Evolutionary conservation across 2,797 vertebrate genomes (phyloP).

Genomic region (Eutrigla gurnardus): DNA sequence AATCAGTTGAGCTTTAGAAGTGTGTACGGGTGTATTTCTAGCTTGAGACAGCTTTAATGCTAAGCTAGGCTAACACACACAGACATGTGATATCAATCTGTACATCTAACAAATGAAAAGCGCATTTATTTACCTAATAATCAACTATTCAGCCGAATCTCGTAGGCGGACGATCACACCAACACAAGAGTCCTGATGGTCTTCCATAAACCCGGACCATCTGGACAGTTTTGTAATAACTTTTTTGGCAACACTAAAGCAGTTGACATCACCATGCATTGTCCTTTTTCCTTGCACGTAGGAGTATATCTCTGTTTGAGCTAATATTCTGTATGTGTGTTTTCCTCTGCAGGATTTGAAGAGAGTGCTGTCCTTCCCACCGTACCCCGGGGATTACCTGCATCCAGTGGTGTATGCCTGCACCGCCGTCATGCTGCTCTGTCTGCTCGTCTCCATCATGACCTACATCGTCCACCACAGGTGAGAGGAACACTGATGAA

Average conservation of each 20-base stretch:
- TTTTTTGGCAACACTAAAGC: background rate
- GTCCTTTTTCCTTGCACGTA: background rate
- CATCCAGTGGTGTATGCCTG: slow-evolving; percentile 98
- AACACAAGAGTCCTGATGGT: background rate
- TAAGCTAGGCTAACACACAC: background rate
- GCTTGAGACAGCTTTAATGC: background rate
- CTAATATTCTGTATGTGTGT: slow-evolving; percentile 5
- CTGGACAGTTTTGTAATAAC: background rate
- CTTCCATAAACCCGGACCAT: background rate
- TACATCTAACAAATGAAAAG: background rate
- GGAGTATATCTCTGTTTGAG: background rate
- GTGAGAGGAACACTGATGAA: slow-evolving; percentile 72
- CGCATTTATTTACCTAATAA: background rate
- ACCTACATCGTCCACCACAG: slow-evolving; percentile 95
- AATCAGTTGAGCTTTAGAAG: background rate
- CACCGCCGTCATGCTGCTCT: slow-evolving; percentile 95
- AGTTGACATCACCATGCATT: background rate
- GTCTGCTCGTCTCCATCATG: slow-evolving; percentile 91
- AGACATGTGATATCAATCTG: background rate
- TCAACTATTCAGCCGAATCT: background rate
- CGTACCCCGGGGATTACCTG: slow-evolving; percentile 94
- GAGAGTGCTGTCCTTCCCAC: slow-evolving; percentile 92
- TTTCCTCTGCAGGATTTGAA: slow-evolving; percentile 90
- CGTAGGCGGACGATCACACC: background rate
- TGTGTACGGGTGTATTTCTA: background rate